Conservation (phyloP, 2,888 invertebrate species). For the Neoscelio sp. region DNA sequence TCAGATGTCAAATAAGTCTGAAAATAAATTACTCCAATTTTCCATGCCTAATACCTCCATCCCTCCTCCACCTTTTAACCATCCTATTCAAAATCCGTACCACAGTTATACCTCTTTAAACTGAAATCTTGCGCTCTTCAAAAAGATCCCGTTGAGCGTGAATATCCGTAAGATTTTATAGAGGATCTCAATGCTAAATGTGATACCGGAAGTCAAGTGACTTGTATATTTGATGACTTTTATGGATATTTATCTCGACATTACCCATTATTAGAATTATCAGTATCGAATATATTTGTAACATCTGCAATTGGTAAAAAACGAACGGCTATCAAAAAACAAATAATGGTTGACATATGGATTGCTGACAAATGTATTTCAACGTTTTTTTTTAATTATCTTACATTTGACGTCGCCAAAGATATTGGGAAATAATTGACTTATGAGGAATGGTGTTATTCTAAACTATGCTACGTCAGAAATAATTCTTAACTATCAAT, state of each 20-base stretch:
- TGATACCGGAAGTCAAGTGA: constrained; percentile 65
- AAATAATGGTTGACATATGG: constrained; percentile 34
- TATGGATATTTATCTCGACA: constrained; percentile 29
- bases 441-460: constrained; percentile 10
- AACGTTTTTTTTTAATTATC: constrained; percentile 31
- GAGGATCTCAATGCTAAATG: constrained; percentile 35
- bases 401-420: constrained; percentile 30
- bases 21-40: too few species aligned
- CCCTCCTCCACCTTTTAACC: too few species aligned
- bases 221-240: constrained; percentile 60
- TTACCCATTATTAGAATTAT: constrained; percentile 33
- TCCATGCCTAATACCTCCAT: too few species aligned
- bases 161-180: constrained; percentile 18
- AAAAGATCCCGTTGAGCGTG: constrained; percentile 32
- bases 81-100: too few species aligned
- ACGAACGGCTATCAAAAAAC: constrained; percentile 41
- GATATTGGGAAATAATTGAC: constrained; percentile 57
- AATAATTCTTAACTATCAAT: background rate
- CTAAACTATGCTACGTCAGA: constrained; percentile 23
- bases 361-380: constrained; percentile 11
- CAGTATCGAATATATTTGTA: constrained; percentile 52
- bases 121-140: constrained; percentile 31
- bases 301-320: constrained; percentile 54
- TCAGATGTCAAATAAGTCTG: too few species aligned
- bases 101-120: too few species aligned